Evolutionary conservation across 1,140 invertebrate genomes (phyloP).

Genomic region (Ceratina japonica): DNA sequence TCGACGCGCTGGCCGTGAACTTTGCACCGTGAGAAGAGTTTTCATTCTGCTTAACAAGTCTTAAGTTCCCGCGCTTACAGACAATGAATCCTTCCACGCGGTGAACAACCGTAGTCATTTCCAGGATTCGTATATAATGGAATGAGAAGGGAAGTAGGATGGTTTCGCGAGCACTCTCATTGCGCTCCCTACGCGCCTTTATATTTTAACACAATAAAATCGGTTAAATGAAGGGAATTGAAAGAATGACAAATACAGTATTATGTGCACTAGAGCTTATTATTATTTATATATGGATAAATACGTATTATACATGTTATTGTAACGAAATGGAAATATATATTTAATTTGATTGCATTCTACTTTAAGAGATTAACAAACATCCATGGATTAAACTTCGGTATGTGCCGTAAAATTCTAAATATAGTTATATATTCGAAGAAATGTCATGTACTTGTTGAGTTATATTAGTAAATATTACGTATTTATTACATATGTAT

Average conservation of each 20-base stretch:
- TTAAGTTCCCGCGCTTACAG: constrained; percentile 64
- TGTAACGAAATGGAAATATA: no score
- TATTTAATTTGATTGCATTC: no score
- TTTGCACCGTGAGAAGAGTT: constrained; percentile 67
- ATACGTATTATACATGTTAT: no score
- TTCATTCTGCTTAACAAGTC: constrained; percentile 61
- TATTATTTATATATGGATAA: no score
- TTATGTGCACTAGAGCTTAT: no score
- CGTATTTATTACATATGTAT: no score
- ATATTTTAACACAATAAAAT: constrained; percentile 9
- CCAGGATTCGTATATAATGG: constrained; percentile 47
- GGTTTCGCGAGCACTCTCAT: constrained; percentile 45
- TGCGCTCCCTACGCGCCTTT: not conserved
- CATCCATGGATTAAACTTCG: no score
- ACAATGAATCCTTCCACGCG: constrained; percentile 60
- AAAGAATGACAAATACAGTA: not conserved
- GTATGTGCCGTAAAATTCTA: no score
- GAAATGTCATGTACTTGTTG: no score
- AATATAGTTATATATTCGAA: no score
- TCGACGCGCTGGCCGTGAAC: constrained; percentile 62
- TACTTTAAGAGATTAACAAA: no score
- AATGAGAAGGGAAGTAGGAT: constrained; percentile 54
- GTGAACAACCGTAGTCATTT: constrained; percentile 45
- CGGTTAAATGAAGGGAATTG: not conserved
- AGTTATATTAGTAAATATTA: no score